Conservation (phyloP, 2,113 vertebrate genomes). For the Ammodytes marinus region DNA sequence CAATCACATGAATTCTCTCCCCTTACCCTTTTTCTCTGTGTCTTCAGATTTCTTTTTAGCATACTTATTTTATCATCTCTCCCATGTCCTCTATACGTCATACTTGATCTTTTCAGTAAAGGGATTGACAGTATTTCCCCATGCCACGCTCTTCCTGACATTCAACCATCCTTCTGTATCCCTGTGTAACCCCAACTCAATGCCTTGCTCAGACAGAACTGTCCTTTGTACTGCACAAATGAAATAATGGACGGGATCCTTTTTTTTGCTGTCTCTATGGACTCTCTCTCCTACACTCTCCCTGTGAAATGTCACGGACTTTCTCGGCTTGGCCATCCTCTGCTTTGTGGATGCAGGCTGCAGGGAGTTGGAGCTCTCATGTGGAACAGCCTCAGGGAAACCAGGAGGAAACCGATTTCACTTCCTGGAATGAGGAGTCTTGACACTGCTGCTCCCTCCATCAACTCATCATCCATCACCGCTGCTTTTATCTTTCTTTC, state of each 20-base stretch:
- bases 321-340: conserved; percentile 10
- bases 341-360: conserved; percentile 35
- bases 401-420: conserved; percentile 62
- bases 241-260: conserved; percentile 47
- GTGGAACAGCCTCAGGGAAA: conserved; percentile 71
- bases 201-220: conserved; percentile 2
- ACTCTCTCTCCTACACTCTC: background rate
- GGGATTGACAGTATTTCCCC: conserved; percentile 22
- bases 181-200: conserved; percentile 2
- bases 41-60: conserved; percentile 35
- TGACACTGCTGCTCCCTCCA: conserved; percentile 52
- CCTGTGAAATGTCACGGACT: conserved; percentile 58
- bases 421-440: conserved; percentile 69
- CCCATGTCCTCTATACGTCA: conserved; percentile 61
- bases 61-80: conserved; percentile 58
- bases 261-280: conserved; percentile 19
- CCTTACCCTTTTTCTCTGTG: conserved; percentile 45
- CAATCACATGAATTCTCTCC: conserved; percentile 54
- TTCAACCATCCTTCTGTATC: conserved; percentile 29
- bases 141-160: conserved; percentile 32
- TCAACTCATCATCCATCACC: conserved; percentile 64
- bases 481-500: conserved; percentile 51
- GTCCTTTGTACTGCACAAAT: conserved; percentile 39
- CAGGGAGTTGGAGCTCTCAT: conserved; percentile 48
- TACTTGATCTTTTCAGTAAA: conserved; percentile 66